Conservation (phyloP, 2,888 invertebrate genomes). For the Sthenelais limicola region DNA sequence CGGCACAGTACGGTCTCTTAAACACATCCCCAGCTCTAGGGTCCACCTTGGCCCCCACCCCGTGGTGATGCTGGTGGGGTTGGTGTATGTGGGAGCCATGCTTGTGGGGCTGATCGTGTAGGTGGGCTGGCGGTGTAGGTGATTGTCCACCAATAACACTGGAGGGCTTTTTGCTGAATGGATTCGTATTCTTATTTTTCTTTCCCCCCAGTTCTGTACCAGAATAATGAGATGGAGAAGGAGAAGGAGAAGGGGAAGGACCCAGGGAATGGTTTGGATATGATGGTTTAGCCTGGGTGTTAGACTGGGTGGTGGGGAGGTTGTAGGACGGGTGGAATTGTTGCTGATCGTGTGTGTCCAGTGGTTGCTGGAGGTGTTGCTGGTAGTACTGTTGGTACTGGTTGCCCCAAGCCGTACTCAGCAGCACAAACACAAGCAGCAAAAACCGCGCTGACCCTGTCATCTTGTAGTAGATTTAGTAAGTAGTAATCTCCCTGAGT, state of each 20-base stretch:
- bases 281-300: too few relatives aligned
- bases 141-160: too few relatives aligned
- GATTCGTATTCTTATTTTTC: too few relatives aligned
- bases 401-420: constrained; percentile 23
- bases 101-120: constrained; percentile 13
- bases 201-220: too few relatives aligned
- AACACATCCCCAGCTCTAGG: constrained; percentile 2
- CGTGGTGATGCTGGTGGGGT: constrained; percentile 30
- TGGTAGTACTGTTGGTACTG: constrained; percentile 35
- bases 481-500: too few relatives aligned
- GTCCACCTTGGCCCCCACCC: constrained; percentile 4
- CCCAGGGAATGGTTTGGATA: too few relatives aligned
- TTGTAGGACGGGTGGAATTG: constrained; percentile 1
- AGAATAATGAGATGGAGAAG: too few relatives aligned
- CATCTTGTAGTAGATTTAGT: too few relatives aligned
- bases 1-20: constrained; percentile 25
- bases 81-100: constrained; percentile 27
- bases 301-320: background rate
- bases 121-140: too few relatives aligned
- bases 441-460: background rate
- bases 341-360: constrained; percentile 9
- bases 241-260: too few relatives aligned
- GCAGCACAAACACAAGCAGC: constrained; percentile 14
- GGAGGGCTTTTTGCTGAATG: too few relatives aligned
- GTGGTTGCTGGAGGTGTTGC: constrained; percentile 23